Evolutionary conservation across 2,797 vertebrate genomes (phyloP).

Genomic region (Paguma larvata): DNA sequence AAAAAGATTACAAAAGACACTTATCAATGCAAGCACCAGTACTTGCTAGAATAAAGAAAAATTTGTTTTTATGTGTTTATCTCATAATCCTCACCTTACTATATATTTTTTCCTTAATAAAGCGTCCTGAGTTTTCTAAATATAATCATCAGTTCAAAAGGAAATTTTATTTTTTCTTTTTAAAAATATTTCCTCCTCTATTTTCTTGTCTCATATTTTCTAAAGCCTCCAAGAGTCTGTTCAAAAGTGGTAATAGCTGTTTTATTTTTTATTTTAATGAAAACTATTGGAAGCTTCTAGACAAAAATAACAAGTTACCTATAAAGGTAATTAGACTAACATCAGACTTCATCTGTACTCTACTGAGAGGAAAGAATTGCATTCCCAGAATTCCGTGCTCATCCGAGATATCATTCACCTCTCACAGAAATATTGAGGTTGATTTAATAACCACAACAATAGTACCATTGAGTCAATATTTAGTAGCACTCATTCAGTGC

Average conservation of each 20-base stretch:
- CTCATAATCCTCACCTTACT: conserved; percentile 6
- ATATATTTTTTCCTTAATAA: background rate
- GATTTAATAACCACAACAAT: background rate
- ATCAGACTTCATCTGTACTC: background rate
- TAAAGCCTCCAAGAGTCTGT: background rate
- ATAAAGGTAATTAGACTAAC: background rate
- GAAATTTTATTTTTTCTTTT: conserved; percentile 22
- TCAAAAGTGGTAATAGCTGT: background rate
- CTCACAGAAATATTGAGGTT: background rate
- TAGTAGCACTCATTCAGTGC: background rate
- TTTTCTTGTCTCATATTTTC: conserved; percentile 47
- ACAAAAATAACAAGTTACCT: conserved; percentile 31
- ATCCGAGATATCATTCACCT: background rate
- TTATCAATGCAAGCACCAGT: background rate
- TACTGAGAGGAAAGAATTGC: background rate
- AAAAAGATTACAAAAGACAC: background rate
- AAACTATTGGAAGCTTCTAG: conserved; percentile 9
- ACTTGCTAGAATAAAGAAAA: background rate
- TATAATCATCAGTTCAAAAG: background rate
- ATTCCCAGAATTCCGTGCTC: background rate
- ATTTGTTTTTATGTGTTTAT: background rate
- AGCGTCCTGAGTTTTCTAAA: background rate
- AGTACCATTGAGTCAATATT: background rate
- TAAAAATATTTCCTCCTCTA: background rate
- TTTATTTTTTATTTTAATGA: conserved; percentile 42